Evolutionary conservation across 2,888 invertebrate species (phyloP), one percentile per base, ranked within the genome.

Genomic region (Salpingus planirostris): DNA sequence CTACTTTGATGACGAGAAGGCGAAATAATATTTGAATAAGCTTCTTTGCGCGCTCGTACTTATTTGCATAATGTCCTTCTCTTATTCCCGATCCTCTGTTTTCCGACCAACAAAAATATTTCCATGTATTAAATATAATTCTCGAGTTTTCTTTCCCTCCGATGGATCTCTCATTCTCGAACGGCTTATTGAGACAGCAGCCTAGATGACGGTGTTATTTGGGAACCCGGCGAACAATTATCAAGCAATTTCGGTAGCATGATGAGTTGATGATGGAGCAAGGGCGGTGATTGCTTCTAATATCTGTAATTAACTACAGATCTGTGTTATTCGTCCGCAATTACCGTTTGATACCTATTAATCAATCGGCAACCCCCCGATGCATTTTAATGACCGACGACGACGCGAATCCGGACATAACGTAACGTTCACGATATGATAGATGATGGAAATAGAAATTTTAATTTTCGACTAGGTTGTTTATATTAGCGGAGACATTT

Each of bases 241-340:
- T 44, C 43, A 32, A 35, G 53, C 52, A 55, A 59, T 57, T 57
- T 56, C 44, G 55, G 52, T 49, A 50, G 50, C 53, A 49, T 53
- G 57, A 57, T 55, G 54, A 55, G 55, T 48, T 55, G 55, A 54
- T 37, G 37, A 37, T 30, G 22, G 34, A 28, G 34, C 22, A 47
- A 47, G 50, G 44, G 46, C 43, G 42, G 49, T 50, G 54, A 57
- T 57, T 56, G 51, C 49, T 39, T 43, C 50, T 59, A 56, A 59
- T 59, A 50, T 47, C 53, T 47, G 55, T 55, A 57, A 58, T 59
- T 58, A 59, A 50, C 39, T 38, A 35, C 29, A 41, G 51, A 55
- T 56, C 54, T 55, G 52, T 55, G 56, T 57, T 56, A 59, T 59
- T 55, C 54, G 46, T 49, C 47, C 44, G 50, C 52, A 55, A 56